Evolutionary conservation across 2,797 vertebrate genomes (phyloP).

Genomic region (Crax fasciolata): DNA sequence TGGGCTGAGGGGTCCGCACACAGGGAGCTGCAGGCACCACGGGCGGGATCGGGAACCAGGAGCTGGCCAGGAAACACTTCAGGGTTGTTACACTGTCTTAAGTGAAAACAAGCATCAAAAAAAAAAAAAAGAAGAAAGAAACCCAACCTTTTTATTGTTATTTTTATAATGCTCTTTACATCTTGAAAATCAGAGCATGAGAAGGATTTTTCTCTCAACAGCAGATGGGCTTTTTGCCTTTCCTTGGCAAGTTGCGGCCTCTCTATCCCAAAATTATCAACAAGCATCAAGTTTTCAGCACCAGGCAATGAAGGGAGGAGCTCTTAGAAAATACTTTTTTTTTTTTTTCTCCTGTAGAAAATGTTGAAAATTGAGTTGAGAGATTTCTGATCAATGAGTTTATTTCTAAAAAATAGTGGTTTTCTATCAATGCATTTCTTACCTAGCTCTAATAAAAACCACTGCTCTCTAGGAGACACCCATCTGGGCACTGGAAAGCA

Average conservation of each 20-base stretch:
- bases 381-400: conserved; percentile 33
- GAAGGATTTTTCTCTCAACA: not conserved
- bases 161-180: not conserved
- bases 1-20: not conserved
- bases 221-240: not conserved
- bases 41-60: not conserved
- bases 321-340: not conserved
- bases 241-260: not conserved
- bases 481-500: not conserved
- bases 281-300: not conserved
- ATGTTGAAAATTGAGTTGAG: not conserved
- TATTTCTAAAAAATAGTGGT: not conserved
- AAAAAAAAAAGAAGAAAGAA: too few species aligned
- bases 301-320: not conserved
- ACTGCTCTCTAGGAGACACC: not conserved
- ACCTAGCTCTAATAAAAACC: not conserved
- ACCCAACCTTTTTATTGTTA: not conserved
- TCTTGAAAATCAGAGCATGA: not conserved
- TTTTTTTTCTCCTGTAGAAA: not conserved
- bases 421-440: conserved; percentile 29
- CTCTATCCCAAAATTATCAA: not conserved
- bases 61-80: not conserved
- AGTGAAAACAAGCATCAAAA: not conserved
- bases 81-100: not conserved
- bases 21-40: rapidly evolving